phyloP scores from a whole-genome alignment of 2,888 invertebrate species.

The Apoderus coryli region DNA sequence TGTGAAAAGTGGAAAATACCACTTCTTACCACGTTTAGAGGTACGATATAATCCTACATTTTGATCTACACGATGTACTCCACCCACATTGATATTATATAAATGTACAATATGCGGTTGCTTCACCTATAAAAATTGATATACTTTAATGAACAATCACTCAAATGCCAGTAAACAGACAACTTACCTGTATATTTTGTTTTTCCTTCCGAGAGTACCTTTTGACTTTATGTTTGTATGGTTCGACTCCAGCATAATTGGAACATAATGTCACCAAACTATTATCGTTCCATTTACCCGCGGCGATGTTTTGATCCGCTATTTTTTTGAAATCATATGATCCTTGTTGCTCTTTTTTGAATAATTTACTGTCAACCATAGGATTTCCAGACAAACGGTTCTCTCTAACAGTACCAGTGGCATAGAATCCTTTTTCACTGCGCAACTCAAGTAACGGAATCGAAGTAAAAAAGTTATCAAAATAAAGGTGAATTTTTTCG shows the following conservation, averaged over 20 bases:
- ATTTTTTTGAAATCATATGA: constrained; percentile 11
- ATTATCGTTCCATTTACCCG: constrained; percentile 17
- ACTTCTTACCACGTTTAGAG: constrained; percentile 20
- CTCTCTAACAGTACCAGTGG: constrained; percentile 14
- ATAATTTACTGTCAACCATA: constrained; percentile 6
- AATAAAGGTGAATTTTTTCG: constrained; percentile 11
- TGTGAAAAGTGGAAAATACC: constrained; percentile 21
- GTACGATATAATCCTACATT: constrained; percentile 19
- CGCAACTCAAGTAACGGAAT: constrained; percentile 10
- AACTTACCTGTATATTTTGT: constrained; percentile 1
- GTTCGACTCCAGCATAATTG: constrained; percentile 9
- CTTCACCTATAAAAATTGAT: constrained; percentile 7
- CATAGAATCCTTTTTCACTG: constrained; percentile 9
- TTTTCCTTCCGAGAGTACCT: constrained; percentile 12
- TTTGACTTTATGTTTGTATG: constrained; percentile 7
- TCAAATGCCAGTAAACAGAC: constrained; percentile 1
- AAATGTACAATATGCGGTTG: constrained; percentile 17
- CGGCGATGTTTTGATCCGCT: constrained; percentile 5
- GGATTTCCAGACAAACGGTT: constrained; percentile 9
- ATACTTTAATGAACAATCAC: background rate
- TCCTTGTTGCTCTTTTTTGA: constrained; percentile 13
- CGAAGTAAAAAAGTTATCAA: constrained; percentile 14
- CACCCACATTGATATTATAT: constrained; percentile 21
- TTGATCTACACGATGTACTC: constrained; percentile 20
- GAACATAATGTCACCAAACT: constrained; percentile 14